Evolutionary conservation across 2,113 vertebrate species (phyloP).

Genomic region (Antechinus flavipes): DNA sequence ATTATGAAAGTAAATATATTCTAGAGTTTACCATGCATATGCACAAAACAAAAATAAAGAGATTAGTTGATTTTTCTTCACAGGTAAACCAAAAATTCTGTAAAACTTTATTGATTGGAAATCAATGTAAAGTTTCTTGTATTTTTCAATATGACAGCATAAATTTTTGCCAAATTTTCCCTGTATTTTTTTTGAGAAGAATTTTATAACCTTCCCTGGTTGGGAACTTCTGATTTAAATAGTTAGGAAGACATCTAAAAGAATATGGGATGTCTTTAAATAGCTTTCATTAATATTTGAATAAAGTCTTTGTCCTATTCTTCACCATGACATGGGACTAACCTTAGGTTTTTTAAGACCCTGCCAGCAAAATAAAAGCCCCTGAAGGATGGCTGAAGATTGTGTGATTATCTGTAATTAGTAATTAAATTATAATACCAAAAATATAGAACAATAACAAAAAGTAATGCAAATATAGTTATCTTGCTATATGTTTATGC

Average conservation of each 20-base stretch:
- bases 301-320: background rate
- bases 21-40: background rate
- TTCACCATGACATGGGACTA: background rate
- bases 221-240: background rate
- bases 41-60: background rate
- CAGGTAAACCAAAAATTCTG: background rate
- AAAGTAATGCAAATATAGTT: background rate
- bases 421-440: background rate
- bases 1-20: background rate
- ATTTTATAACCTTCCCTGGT: background rate
- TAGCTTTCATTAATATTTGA: background rate
- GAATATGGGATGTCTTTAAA: background rate
- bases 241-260: background rate
- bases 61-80: background rate
- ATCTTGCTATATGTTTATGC: background rate
- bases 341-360: background rate
- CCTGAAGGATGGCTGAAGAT: background rate
- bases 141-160: background rate
- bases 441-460: background rate
- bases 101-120: background rate
- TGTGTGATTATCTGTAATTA: background rate
- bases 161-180: background rate
- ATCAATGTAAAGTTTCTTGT: background rate
- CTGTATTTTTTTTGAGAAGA: background rate
- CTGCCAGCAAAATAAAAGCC: background rate